Evolutionary conservation across 1,140 invertebrate species (phyloP).

Genomic region (Caenorhabditis brenneri): DNA sequence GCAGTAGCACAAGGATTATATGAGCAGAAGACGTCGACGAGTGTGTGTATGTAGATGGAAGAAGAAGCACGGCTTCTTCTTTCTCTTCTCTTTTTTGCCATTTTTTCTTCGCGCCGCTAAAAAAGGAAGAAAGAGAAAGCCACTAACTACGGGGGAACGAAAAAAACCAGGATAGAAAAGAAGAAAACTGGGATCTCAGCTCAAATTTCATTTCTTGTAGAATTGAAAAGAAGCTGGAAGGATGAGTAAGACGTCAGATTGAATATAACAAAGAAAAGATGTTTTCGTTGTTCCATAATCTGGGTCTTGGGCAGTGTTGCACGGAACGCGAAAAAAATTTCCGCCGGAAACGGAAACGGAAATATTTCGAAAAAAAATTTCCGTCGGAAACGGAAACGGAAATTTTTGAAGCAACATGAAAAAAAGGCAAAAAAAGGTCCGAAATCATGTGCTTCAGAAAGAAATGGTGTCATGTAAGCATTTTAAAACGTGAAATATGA

Average conservation of each 20-base stretch:
- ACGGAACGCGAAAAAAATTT: no score
- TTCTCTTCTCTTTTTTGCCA: conserved; percentile 4
- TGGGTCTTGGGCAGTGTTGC: no score
- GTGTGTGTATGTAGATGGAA: conserved; percentile 33
- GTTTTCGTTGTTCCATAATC: no score
- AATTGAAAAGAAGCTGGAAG: neutral
- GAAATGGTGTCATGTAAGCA: no score
- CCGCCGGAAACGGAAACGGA: no score
- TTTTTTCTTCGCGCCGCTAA: conserved; percentile 11
- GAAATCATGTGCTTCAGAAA: no score
- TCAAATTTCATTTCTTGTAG: neutral
- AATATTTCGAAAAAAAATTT: no score
- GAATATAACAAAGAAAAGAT: neutral
- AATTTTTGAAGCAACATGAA: no score
- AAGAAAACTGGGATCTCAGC: neutral
- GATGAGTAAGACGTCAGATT: neutral
- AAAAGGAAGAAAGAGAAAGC: conserved; percentile 15
- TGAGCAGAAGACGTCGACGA: conserved; percentile 36
- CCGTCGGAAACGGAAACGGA: no score
- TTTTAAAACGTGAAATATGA: no score
- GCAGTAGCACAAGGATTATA: conserved; percentile 40
- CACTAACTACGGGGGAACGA: neutral
- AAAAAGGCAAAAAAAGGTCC: no score
- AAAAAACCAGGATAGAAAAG: neutral
- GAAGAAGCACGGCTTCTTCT: neutral